Evolutionary conservation across 2,113 vertebrate species (phyloP).

Genomic region (Marmota monax): DNA sequence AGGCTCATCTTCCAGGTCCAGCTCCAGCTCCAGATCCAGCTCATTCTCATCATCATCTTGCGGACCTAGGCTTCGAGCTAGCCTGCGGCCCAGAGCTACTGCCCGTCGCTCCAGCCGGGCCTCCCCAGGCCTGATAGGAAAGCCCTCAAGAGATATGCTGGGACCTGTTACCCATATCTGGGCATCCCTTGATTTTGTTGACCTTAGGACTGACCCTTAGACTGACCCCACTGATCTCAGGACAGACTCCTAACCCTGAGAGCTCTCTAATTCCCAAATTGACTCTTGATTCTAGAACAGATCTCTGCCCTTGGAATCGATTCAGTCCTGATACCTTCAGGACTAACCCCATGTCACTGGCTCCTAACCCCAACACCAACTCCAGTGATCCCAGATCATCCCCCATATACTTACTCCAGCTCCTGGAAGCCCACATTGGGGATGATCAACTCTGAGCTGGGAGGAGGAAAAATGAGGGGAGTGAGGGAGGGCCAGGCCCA

Average conservation of each 20-base stretch:
- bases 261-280: neutral
- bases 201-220: too few species aligned
- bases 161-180: neutral
- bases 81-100: conserved; percentile 88
- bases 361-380: neutral
- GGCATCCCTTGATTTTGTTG: neutral
- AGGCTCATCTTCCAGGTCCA: conserved; percentile 90
- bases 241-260: neutral
- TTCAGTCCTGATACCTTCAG: neutral
- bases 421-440: conserved; percentile 91
- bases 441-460: conserved; percentile 90
- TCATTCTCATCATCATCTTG: conserved; percentile 90
- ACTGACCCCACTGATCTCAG: neutral
- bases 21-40: conserved; percentile 89
- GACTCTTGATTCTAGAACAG: conserved; percentile 11
- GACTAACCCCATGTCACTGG: neutral
- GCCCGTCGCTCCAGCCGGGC: conserved; percentile 88
- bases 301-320: conserved; percentile 22
- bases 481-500: neutral
- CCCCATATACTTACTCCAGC: conserved; percentile 87
- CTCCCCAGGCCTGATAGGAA: conserved; percentile 53
- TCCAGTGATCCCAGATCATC: neutral
- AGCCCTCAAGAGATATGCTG: neutral
- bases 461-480: conserved; percentile 59
- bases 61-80: conserved; percentile 87